Conservation (phyloP, 2,113 vertebrate genomes). For the Platichthys flesus region DNA sequence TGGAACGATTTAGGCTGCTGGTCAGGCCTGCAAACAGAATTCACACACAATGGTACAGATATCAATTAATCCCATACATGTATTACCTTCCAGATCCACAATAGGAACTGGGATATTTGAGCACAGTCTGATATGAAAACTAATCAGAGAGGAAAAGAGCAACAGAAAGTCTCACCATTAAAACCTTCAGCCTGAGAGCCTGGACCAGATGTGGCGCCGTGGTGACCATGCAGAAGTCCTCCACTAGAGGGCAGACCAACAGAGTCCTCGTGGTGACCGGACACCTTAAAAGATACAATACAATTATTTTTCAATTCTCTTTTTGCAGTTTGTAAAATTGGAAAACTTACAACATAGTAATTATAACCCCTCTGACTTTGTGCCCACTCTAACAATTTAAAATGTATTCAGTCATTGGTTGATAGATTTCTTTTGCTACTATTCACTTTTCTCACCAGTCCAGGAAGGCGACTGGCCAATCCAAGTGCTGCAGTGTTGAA, state of each 20-base stretch:
- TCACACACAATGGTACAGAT: background rate
- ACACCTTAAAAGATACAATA: slow-evolving; percentile 72
- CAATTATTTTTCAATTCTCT: slow-evolving; percentile 2
- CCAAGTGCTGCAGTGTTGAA: slow-evolving; percentile 83
- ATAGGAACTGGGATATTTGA: background rate
- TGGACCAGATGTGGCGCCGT: slow-evolving; percentile 79
- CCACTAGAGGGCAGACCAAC: slow-evolving; percentile 82
- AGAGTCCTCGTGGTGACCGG: slow-evolving; percentile 85
- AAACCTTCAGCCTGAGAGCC: slow-evolving; percentile 87
- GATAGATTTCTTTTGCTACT: background rate
- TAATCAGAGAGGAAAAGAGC: background rate
- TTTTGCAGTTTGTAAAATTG: background rate
- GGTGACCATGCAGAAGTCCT: slow-evolving; percentile 86
- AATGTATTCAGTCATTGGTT: background rate
- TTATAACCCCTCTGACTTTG: background rate
- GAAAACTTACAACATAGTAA: background rate
- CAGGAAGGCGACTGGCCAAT: slow-evolving; percentile 82
- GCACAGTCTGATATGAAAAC: background rate
- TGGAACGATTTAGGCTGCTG: slow-evolving; percentile 80
- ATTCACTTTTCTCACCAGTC: slow-evolving; percentile 82
- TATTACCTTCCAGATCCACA: background rate
- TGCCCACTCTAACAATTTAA: background rate
- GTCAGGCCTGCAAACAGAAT: slow-evolving; percentile 70
- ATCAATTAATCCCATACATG: background rate
- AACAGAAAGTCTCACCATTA: slow-evolving; percentile 80